Base-by-base conservation (phyloP, 2,113 vertebrate genomes). In the Dryoscopus gambensis region DNA sequence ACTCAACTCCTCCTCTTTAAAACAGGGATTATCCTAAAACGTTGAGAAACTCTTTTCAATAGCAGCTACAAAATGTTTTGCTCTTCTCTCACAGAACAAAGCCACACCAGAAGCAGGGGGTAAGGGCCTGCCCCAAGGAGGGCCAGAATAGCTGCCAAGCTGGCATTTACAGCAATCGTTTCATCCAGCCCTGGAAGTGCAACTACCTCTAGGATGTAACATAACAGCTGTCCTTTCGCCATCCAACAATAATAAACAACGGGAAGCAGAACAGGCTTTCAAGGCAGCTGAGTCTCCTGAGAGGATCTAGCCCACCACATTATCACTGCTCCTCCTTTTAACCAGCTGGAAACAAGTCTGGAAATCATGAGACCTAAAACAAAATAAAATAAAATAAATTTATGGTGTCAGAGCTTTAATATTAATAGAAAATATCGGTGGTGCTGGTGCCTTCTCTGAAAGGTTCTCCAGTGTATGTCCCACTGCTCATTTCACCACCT, bases 241-340 rank as follows among this genome's bases (percentile, higher is more conserved):
- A 67, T 94, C 90, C 95, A 94, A 95, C 86, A 96, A 92, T 71
- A 96, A 96, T 55, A 96, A 95, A 96, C 92, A 92, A 64, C 2
- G 11, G 71, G 79, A 93, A 97, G 95, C 82, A 90, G 87, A 93
- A 93, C 0, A 1, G 64, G 60, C 87, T 96, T 92, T 90, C 91
- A 96, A 90, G 92, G 89, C 76, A 90, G 90, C 76, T 75, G 79
- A 86, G 56, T 23, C 95, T 95, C 90, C 88, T 74, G 79, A 95
- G 87, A 94, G 24, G 39, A 86, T 93, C 95, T 92, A 93, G 68
- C 68, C 91, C 80, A 93, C 69, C 47, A 81, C 68, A 81, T 93
- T 84, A 89, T 70, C 86, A 59, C 78, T 76, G 53, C 87, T 94
- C 39, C 69, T 74, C 64, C 73, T 84, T 70, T 42, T 74, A 25